These are phyloP conservation scores for Microcebus griseorufus DNA, from an alignment of 2,113 vertebrate species.

Conservation along the genomic window DNA sequence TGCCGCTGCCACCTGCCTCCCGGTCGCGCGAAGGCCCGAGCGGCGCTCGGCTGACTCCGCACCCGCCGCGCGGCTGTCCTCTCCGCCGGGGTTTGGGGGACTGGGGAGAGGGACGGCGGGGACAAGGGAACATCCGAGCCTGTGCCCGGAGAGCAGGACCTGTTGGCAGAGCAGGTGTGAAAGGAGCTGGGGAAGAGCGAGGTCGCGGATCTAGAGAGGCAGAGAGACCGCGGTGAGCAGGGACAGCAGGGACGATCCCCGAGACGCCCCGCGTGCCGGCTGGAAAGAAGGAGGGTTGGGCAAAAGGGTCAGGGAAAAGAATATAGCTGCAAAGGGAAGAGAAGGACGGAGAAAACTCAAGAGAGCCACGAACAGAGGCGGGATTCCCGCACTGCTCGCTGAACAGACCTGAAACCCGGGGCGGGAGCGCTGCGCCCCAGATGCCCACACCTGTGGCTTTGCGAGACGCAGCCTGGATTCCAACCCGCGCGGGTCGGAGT, in stretches of 20 bases:
- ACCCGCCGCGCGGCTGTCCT: neutral
- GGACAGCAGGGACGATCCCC: neutral
- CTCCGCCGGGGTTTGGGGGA: neutral
- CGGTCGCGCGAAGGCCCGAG: neutral
- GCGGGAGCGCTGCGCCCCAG: neutral
- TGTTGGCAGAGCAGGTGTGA: neutral
- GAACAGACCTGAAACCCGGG: neutral
- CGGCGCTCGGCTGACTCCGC: neutral
- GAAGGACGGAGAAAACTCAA: neutral
- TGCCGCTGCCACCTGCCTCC: neutral
- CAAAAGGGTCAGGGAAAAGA: neutral
- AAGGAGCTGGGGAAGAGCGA: neutral
- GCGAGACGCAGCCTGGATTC: neutral
- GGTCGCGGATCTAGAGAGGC: neutral
- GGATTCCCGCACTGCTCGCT: neutral
- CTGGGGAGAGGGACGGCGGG: accelerated
- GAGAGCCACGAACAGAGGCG: neutral
- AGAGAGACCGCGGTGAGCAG: neutral
- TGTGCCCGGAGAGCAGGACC: neutral
- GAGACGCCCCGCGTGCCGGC: neutral
- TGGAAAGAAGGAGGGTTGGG: neutral
- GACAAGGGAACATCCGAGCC: neutral
- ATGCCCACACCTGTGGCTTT: conserved; percentile 51
- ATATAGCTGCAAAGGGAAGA: neutral
- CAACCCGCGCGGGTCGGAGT: accelerated